These are phyloP conservation scores for Phenacoccus solenopsis DNA, from an alignment of 1,140 invertebrate species.

Conservation along the genomic window DNA sequence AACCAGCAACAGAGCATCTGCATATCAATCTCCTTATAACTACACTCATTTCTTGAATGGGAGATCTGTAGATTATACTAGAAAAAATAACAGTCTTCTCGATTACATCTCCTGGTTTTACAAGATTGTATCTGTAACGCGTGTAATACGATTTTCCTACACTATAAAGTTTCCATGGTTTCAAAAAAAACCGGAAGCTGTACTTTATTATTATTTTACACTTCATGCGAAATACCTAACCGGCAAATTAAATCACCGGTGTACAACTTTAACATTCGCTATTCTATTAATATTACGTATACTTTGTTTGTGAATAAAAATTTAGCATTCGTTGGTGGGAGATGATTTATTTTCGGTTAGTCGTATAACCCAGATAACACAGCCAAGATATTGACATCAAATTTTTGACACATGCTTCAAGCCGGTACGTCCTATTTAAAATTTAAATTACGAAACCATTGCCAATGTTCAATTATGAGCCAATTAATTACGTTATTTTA, in stretches of 20 bases:
- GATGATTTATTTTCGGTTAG: not conserved
- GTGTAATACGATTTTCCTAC: too few relatives aligned
- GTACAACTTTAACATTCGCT: not conserved
- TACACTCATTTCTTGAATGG: too few relatives aligned
- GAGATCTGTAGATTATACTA: too few relatives aligned
- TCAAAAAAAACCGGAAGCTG: too few relatives aligned
- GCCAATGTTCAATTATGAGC: not conserved
- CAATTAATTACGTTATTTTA: too few relatives aligned
- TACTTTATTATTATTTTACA: too few relatives aligned
- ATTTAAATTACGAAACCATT: not conserved
- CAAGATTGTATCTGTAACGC: too few relatives aligned
- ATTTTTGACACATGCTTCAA: not conserved
- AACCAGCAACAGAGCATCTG: too few relatives aligned
- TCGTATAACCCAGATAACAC: not conserved
- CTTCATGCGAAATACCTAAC: not conserved
- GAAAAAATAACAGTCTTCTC: too few relatives aligned
- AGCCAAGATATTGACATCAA: not conserved
- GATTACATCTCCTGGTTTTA: too few relatives aligned
- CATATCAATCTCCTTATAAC: too few relatives aligned
- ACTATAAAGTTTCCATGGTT: too few relatives aligned
- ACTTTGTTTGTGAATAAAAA: conserved; percentile 3
- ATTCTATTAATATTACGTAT: not conserved
- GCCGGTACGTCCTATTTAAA: not conserved
- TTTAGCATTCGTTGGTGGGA: not conserved
- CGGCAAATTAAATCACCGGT: not conserved